Evolutionary conservation across 2,797 vertebrate genomes (phyloP), one percentile per base, ranked within the genome.

Genomic region (Sitta carolinensis): DNA sequence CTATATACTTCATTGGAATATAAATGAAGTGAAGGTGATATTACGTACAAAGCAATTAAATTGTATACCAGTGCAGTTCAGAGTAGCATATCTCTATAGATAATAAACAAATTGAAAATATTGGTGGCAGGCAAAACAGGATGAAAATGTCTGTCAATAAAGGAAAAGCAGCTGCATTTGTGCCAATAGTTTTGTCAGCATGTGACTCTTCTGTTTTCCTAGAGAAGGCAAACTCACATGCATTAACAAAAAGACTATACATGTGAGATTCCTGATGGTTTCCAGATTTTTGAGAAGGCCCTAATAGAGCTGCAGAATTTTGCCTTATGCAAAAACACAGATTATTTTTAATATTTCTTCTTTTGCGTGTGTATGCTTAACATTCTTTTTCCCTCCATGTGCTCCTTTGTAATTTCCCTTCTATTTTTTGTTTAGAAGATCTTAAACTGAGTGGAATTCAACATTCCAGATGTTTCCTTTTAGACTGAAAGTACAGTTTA

Each of bases 11-110:
- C 70, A 82, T 45, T 95, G 62, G 72, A 97, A 95, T 92, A 73
- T 94, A 95, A 97, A 96, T 48, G 66, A 52, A 23, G 78, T 12
- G 57, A 95, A 96, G 58, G 34, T 63, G 83, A 95, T 97, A 95
- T 86, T 89, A 81, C 32, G 45, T 74, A 94, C 48, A 90, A 95
- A 97, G 93, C 38, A 93, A 84, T 86, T 83, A 94, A 95, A 18
- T 95, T 91, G 93, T 83, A 38, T 72, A 26, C 14, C 66, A 84
- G 42, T 80, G 64, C 27, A 67, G 62, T 93, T 95, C 64, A 88
- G 91, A 92, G 91, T 67, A 94, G 30, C 58, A 73, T 86, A 87
- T 48, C 42, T 36, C 36, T 36, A 36, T 36, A 54, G 43, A 58
- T 48, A 68, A 22, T 2, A 12, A 68, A 1, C 1, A 52, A 69